Percentiles rank a stretch among this genome's conserved stretches.
phyloP scores from a whole-genome alignment of 2,888 invertebrate genomes.

The Cinara cedri region DNA sequence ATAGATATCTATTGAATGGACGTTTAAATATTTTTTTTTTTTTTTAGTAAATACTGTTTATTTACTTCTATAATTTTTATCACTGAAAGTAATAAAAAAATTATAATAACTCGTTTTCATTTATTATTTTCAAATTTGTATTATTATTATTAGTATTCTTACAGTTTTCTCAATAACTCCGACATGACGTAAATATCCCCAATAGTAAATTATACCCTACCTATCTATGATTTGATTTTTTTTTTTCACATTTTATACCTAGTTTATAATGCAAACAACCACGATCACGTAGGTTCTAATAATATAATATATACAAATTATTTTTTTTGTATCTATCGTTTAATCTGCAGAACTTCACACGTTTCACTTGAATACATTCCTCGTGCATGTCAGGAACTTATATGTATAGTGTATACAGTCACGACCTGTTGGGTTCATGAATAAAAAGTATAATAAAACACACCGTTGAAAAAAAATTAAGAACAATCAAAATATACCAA shows the following conservation, averaged over 20 bases:
- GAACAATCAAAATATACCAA: constrained; percentile 24
- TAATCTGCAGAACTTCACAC: constrained; percentile 40
- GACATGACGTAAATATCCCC: too few species aligned
- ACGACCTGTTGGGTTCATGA: constrained; percentile 16
- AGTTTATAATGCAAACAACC: background rate
- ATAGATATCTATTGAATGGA: too few species aligned
- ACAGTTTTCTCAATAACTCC: too few species aligned
- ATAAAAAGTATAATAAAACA: background rate
- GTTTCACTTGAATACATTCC: constrained; percentile 22
- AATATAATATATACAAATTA: constrained; percentile 2
- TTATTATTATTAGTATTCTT: too few species aligned
- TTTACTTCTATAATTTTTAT: too few species aligned
- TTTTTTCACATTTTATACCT: background rate
- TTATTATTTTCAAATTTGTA: too few species aligned
- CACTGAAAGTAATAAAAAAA: too few species aligned
- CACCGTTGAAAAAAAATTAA: constrained; percentile 4
- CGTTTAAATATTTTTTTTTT: too few species aligned
- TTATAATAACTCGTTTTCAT: too few species aligned
- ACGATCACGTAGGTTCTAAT: background rate
- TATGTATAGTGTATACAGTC: constrained; percentile 11
- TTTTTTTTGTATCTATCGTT: constrained; percentile 10
- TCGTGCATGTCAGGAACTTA: constrained; percentile 23
- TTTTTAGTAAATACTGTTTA: too few species aligned
- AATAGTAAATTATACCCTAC: too few species aligned
- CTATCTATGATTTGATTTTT: too few species aligned